Evolutionary conservation across 2,888 invertebrate species (phyloP).

Genomic region (Pseudococcus viburni): DNA sequence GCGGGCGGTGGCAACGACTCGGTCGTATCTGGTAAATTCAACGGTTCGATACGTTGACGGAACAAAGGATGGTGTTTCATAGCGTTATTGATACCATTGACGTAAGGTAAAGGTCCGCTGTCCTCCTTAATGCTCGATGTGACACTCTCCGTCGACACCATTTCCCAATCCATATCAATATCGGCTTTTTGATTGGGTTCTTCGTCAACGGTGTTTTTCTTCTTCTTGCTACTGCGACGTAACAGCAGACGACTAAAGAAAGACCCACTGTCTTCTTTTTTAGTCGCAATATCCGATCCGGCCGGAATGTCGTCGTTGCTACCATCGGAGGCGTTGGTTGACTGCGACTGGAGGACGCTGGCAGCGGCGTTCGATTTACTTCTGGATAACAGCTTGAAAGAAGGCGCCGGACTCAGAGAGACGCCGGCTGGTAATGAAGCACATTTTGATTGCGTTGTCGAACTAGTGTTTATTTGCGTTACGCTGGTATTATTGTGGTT

Average conservation of each 20-base stretch:
- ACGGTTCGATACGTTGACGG: conserved; percentile 75
- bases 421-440: conserved; percentile 77
- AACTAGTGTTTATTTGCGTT: conserved; percentile 58
- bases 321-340: conserved; percentile 71
- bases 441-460: conserved; percentile 50
- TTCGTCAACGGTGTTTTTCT: conserved; percentile 73
- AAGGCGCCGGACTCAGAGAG: conserved; percentile 73
- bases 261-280: conserved; percentile 73
- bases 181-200: conserved; percentile 38
- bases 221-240: conserved; percentile 81
- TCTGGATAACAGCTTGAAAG: conserved; percentile 72
- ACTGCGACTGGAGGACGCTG: conserved; percentile 71
- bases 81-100: background rate
- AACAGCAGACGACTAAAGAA: conserved; percentile 80
- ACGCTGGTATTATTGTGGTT: conserved; percentile 59
- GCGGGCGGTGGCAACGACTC: conserved; percentile 70
- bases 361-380: conserved; percentile 74
- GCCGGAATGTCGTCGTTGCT: conserved; percentile 71
- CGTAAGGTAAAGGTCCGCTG: background rate
- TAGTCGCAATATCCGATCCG: conserved; percentile 69
- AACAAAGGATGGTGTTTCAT: conserved; percentile 71
- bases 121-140: conserved; percentile 61
- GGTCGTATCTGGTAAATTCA: conserved; percentile 72
- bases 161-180: conserved; percentile 7
- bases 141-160: conserved; percentile 39